Base-by-base conservation (phyloP, 30 jellyfish, hydroid and myxozoan genomes). In the Chrysaora quinquecirrha region DNA sequence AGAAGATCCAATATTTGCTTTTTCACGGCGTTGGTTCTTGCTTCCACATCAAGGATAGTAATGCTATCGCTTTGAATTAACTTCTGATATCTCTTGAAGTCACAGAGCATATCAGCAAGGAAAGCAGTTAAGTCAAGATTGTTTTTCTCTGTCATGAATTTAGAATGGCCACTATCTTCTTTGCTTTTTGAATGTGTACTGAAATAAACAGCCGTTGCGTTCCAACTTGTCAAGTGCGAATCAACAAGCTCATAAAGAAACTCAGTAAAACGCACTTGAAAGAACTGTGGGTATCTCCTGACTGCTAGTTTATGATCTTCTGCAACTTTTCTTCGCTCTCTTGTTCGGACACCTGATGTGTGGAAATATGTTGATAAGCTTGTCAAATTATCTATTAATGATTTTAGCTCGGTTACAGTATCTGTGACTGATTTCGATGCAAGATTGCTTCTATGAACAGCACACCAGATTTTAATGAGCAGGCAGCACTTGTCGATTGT, bases 361-460 rank as follows among this genome's bases (percentile, higher is more conserved):
- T 64, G 76, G 76, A 27, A 64, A 24, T 64, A 64, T 64, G 76
- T 27, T 9, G 76, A 64, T 27, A 64, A 6, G n/a, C 50, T 18
- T 22, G 48, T 31, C 48, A 64, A 14, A 21, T 27, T 27, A 27
- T 29, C 48, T 6, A 64, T 27, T 48, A 71, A 18, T 32, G 49
- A 35, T 48, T 23, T 71, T 3, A 71, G 64, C 50, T 71, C 71
- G 11, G 64, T 46, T 27, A 71, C 68, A 71, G 48, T 71, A 18
- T 71, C 48, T n/a, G 83, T 25, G 24, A 71, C 72, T 29, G 69
- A 32, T 71, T 71, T 71, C 72, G 72, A 71, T 12, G 83, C 83
- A 32, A 48, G 65, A 32, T 71, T 48, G 48, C 48, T 71, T 34
- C 83, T 35, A 49, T 71, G 83, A 19, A 48, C 71, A 49, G 70